These are phyloP conservation scores for Ornithorhynchus anatinus DNA, from an alignment of 2,113 vertebrate genomes.

Conservation along the genomic window DNA sequence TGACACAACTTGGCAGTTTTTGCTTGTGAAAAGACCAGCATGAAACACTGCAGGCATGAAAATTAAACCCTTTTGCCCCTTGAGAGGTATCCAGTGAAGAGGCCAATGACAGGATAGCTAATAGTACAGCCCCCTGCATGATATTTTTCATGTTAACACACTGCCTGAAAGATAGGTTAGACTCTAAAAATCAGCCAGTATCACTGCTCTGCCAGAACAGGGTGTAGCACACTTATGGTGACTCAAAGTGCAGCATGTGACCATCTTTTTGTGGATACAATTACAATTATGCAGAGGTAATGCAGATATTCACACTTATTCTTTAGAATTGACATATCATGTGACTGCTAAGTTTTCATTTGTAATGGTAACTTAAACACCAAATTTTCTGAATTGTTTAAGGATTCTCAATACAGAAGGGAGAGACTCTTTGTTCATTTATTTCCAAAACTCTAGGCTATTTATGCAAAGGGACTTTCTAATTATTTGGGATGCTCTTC, in stretches of 20 bases:
- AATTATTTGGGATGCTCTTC: background rate
- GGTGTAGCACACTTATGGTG: background rate
- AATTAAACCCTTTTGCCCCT: background rate
- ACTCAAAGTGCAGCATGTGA: background rate
- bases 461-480: background rate
- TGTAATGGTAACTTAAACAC: background rate
- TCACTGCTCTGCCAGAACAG: background rate
- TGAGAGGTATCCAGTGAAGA: background rate
- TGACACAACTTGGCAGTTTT: slow-evolving; percentile 5
- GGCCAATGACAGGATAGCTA: background rate
- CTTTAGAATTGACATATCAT: background rate
- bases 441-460: background rate
- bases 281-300: background rate
- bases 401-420: no score
- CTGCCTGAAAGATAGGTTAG: background rate
- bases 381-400: background rate
- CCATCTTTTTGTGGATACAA: background rate
- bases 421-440: background rate
- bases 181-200: background rate
- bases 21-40: background rate
- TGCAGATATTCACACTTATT: background rate
- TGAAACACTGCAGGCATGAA: slow-evolving; percentile 1
- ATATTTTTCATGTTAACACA: slow-evolving; percentile 4
- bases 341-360: fast-evolving
- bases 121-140: background rate